A percentile compares a stretch with the other conserved stretches of the same genome.
phyloP scores from a whole-genome alignment of 2,797 vertebrate genomes.

The Adelosebastes latens region DNA sequence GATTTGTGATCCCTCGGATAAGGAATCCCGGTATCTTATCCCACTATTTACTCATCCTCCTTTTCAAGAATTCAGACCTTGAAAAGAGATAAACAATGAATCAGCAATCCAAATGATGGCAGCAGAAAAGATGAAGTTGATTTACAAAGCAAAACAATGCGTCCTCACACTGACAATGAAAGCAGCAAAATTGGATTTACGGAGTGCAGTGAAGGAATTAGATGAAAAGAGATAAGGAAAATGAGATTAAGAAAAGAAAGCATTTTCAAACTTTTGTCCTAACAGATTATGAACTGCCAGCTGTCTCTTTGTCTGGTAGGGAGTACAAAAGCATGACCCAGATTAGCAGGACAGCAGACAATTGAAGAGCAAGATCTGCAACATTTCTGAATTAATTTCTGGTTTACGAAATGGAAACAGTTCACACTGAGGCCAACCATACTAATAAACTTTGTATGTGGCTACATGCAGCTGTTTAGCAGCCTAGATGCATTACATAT shows the following conservation, averaged over 20 bases:
- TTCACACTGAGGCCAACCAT: conserved; percentile 5
- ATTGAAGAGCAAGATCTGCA: conserved; percentile 49
- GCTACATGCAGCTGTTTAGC: neutral
- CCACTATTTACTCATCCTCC: conserved; percentile 33
- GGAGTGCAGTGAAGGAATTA: conserved; percentile 64
- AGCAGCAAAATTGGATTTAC: conserved; percentile 70
- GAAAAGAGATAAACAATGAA: conserved; percentile 54
- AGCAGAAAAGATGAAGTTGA: conserved; percentile 49
- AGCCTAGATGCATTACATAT: neutral
- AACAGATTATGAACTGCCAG: conserved; percentile 58
- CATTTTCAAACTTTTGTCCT: conserved; percentile 65
- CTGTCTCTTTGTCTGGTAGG: conserved; percentile 34
- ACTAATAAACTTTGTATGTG: neutral
- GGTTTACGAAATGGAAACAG: conserved; percentile 33
- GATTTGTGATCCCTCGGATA: conserved; percentile 8
- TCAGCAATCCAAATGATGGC: conserved; percentile 59
- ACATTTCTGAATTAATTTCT: conserved; percentile 49
- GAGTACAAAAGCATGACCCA: conserved; percentile 39
- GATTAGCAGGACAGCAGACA: conserved; percentile 50
- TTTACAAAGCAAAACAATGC: conserved; percentile 63
- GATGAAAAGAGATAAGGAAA: conserved; percentile 70
- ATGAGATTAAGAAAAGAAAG: conserved; percentile 73
- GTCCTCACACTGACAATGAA: conserved; percentile 56
- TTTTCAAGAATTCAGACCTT: conserved; percentile 44
- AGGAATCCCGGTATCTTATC: conserved; percentile 21